Conservation (phyloP, 1,140 invertebrate species). For the Trichonephila clavata region DNA sequence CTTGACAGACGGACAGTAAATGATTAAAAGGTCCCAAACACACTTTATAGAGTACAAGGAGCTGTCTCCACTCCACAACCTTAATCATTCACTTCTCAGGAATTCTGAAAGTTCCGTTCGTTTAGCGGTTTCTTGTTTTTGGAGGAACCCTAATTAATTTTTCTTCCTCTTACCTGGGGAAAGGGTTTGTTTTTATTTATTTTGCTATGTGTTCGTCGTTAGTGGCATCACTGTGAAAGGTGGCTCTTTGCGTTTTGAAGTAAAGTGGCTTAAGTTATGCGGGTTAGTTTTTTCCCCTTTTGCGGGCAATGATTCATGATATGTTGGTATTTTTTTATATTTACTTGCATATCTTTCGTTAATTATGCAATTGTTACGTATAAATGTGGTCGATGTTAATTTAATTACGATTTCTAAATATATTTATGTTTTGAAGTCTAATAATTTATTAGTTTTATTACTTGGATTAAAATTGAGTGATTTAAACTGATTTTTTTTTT, state of each 20-base stretch:
- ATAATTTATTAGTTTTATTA: no score
- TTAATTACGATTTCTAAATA: no score
- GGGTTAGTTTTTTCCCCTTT: no score
- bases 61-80: background rate
- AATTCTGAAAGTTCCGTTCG: constrained; percentile 62
- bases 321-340: no score
- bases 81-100: constrained; percentile 51
- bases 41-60: constrained; percentile 19
- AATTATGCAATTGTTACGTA: no score
- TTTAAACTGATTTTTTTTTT: no score
- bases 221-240: constrained; percentile 2
- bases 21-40: background rate
- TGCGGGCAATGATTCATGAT: no score
- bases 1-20: background rate
- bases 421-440: no score
- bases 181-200: constrained; percentile 33
- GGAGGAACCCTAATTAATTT: constrained; percentile 50
- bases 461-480: no score
- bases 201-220: background rate
- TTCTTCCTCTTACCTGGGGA: constrained; percentile 26
- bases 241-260: background rate
- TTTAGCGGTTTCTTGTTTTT: constrained; percentile 43
- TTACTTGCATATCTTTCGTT: no score
- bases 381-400: no score
- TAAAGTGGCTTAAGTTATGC: constrained; percentile 9